Percentiles rank a stretch among this genome's conserved stretches.
Evolutionary conservation across 1,140 invertebrate species (phyloP).

Genomic region (Brachionus sp.): DNA sequence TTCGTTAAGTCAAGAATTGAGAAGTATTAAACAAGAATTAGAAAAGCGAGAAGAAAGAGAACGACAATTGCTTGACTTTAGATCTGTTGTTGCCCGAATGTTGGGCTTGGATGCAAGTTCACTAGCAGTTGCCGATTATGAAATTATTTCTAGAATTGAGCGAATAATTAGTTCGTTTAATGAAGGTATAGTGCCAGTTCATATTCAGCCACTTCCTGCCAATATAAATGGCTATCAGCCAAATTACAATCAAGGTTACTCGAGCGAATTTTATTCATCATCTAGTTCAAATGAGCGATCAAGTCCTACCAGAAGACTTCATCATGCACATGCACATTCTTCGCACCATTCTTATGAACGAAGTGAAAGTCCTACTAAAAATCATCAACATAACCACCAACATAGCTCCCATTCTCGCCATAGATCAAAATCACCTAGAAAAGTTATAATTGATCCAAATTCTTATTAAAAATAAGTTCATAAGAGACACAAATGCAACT

Average conservation of each 20-base stretch:
- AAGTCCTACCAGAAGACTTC: slow-evolving; percentile 30
- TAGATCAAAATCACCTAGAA: slow-evolving; percentile 45
- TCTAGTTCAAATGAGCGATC: slow-evolving; percentile 24
- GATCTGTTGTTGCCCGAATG: slow-evolving; percentile 57
- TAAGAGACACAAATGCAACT: not conserved
- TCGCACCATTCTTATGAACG: not conserved
- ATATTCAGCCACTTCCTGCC: slow-evolving; percentile 38
- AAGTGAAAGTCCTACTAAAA: not conserved
- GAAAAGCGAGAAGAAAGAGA: slow-evolving; percentile 55
- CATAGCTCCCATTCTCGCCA: not conserved
- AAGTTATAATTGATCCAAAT: slow-evolving; percentile 44
- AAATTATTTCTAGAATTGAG: slow-evolving; percentile 58
- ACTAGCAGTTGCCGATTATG: slow-evolving; percentile 58
- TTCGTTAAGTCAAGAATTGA: slow-evolving; percentile 57
- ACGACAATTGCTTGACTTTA: slow-evolving; percentile 58
- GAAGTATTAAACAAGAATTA: slow-evolving; percentile 56
- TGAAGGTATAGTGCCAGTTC: slow-evolving; percentile 37
- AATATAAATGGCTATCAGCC: not conserved
- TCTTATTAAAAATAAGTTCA: slow-evolving; percentile 35
- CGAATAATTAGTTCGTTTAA: slow-evolving; percentile 51
- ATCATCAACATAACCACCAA: slow-evolving; percentile 31
- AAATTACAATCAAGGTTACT: slow-evolving; percentile 11
- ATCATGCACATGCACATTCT: slow-evolving; percentile 23
- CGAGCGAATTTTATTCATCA: slow-evolving; percentile 10
- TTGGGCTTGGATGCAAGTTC: slow-evolving; percentile 57